Evolutionary conservation across 2,113 vertebrate genomes (phyloP).

Genomic region (Sitta europaea): DNA sequence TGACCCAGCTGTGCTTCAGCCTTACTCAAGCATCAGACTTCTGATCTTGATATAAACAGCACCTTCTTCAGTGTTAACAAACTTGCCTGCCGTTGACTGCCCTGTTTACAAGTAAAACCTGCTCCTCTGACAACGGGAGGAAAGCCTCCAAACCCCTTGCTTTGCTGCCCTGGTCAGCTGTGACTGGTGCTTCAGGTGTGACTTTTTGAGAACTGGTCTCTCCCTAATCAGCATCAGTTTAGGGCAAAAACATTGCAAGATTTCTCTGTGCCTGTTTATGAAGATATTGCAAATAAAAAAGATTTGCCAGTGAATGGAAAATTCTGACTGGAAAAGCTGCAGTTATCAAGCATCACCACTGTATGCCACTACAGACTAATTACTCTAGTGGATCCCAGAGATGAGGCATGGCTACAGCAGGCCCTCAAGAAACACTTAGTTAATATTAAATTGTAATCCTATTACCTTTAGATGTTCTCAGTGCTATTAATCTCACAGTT

Average conservation of each 20-base stretch:
- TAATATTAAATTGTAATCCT: constrained; percentile 41
- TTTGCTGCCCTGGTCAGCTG: background rate
- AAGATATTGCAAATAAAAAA: background rate
- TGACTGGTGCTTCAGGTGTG: background rate
- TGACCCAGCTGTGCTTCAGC: background rate
- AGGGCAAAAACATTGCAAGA: background rate
- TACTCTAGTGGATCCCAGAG: background rate
- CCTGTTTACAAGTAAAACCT: background rate
- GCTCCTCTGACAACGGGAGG: background rate
- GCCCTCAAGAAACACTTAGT: constrained; percentile 6
- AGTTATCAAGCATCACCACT: constrained; percentile 24
- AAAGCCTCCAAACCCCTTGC: background rate
- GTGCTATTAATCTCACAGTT: constrained; percentile 32
- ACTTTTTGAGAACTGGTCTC: background rate
- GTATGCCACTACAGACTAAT: constrained; percentile 50
- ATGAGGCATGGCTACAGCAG: background rate
- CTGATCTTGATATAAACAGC: background rate
- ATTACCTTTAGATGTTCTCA: constrained; percentile 6
- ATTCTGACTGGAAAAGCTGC: background rate
- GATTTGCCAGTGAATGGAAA: background rate
- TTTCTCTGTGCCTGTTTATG: background rate
- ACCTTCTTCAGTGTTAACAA: background rate
- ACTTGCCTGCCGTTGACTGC: background rate
- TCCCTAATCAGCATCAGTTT: background rate
- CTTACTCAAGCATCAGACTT: background rate